Conservation (phyloP, 2,888 invertebrate genomes). For the Drosophila ezoana region DNA sequence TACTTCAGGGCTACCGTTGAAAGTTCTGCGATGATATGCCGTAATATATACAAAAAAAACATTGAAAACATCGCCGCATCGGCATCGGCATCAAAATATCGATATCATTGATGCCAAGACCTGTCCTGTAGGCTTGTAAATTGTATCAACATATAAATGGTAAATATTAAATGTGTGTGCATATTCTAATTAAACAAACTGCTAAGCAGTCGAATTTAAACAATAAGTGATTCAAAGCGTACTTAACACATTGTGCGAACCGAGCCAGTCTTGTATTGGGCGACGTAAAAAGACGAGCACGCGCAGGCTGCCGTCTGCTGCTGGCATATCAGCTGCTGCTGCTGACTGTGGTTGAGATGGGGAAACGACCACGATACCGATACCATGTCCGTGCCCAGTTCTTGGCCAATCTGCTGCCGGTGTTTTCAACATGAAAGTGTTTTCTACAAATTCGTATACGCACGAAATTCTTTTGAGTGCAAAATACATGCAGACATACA, state of each 20-base stretch:
- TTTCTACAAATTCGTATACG: not conserved
- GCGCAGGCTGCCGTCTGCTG: constrained; percentile 58
- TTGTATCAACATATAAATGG: constrained; percentile 45
- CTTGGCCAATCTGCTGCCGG: constrained; percentile 51
- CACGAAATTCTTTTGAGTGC: constrained; percentile 15
- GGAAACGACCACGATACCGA: constrained; percentile 42
- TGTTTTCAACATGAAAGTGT: constrained; percentile 40
- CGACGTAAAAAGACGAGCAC: constrained; percentile 62
- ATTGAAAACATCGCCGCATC: constrained; percentile 31
- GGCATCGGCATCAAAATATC: constrained; percentile 39
- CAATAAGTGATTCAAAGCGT: not conserved
- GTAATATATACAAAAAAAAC: constrained; percentile 15
- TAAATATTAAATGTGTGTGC: constrained; percentile 36
- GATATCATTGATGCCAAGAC: constrained; percentile 47
- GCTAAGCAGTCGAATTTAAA: not conserved
- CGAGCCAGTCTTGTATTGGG: constrained; percentile 12
- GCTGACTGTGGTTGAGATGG: constrained; percentile 28
- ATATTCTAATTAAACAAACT: constrained; percentile 3
- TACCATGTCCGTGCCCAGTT: constrained; percentile 38
- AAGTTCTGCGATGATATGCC: constrained; percentile 1
- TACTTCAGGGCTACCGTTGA: constrained; percentile 10
- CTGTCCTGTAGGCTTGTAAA: constrained; percentile 42
- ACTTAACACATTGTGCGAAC: not conserved
- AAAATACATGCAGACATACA: constrained; percentile 4
- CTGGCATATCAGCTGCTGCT: constrained; percentile 66